Evolutionary conservation across 2,797 vertebrate species (phyloP), one percentile per base, ranked within the genome.

Genomic region (Esox lucius): DNA sequence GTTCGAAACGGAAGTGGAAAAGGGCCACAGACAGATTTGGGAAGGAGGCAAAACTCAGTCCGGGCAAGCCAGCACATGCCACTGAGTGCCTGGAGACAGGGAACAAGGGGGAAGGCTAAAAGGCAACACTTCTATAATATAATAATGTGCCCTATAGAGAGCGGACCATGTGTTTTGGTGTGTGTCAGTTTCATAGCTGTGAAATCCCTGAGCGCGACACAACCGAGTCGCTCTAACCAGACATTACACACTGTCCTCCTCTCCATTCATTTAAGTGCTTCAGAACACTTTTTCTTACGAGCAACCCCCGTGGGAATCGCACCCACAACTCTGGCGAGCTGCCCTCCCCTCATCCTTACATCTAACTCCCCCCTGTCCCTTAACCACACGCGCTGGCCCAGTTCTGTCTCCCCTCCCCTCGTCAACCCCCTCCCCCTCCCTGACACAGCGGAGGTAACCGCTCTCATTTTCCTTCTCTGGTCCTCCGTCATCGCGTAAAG

Each of bases 401-500:
- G 75, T 33, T 28, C 56, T 19, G 0, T 75, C 35, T 4, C 17
- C 49, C 7, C 6, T 69, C 61, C 46, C 51, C 67, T 78, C 78
- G 59, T 51, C 31, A 42, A 70, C n/a, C 61, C 49, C 61, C 66
- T 15, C 53, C 79, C 71, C 72, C 69, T 72, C 82, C 68, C 56
- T 75, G 72, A 73, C 75, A 35, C 72, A 74, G 72, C 72, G 39
- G 79, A 83, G 81, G 83, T 80, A 84, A 84, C 83, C 81, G 71
- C 64, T 81, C 49, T 22, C 22, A 22, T 59, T 79, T 72, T 81
- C 73, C 78, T 72, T 79, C 77, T 84, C 79, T 86, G 84, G 86
- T 86, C 82, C 81, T 59, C 70, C 11, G 73, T 87, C 83, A 84
- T 87, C 89, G 86, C 80, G 78, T 81, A n/a, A 75, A 80, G 81